Percentiles rank a stretch among this genome's conserved stretches.
Conservation (phyloP, 2,888 invertebrate species). For the Tenthredo notha region DNA sequence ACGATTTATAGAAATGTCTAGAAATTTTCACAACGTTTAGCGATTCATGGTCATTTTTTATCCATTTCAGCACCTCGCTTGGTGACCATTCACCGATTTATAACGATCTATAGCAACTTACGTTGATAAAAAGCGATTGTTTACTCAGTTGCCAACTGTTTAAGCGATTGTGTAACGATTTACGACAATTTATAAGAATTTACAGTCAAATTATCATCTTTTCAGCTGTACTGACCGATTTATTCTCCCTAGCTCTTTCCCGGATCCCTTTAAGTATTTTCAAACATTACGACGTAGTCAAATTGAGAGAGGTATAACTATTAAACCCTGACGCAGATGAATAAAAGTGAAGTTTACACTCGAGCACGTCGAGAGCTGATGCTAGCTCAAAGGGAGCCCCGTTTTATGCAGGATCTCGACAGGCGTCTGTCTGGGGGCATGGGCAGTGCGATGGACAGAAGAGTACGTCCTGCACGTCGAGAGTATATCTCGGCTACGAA, state of each 20-base stretch:
- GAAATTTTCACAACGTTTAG: background rate
- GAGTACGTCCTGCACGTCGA: conserved; percentile 15
- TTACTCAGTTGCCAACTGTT: background rate
- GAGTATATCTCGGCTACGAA: conserved; percentile 26
- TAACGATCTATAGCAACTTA: background rate
- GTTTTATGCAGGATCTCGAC: conserved; percentile 44
- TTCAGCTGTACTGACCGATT: background rate
- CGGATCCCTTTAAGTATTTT: background rate
- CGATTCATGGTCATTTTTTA: background rate
- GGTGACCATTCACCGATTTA: background rate
- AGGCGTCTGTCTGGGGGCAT: conserved; percentile 39
- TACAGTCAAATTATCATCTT: background rate
- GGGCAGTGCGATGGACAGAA: conserved; percentile 35
- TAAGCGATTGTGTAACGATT: background rate
- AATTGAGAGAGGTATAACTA: conserved; percentile 14
- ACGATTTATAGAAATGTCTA: background rate
- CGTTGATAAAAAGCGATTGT: background rate
- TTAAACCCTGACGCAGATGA: conserved; percentile 7
- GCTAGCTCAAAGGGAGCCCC: conserved; percentile 14
- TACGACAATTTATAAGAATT: background rate
- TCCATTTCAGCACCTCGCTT: background rate
- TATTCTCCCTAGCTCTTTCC: background rate
- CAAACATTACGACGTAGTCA: background rate
- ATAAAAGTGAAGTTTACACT: conserved; percentile 30
- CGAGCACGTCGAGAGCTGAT: conserved; percentile 28